phyloP scores from a whole-genome alignment of 1,140 invertebrate species.

The Maniola jurtina region DNA sequence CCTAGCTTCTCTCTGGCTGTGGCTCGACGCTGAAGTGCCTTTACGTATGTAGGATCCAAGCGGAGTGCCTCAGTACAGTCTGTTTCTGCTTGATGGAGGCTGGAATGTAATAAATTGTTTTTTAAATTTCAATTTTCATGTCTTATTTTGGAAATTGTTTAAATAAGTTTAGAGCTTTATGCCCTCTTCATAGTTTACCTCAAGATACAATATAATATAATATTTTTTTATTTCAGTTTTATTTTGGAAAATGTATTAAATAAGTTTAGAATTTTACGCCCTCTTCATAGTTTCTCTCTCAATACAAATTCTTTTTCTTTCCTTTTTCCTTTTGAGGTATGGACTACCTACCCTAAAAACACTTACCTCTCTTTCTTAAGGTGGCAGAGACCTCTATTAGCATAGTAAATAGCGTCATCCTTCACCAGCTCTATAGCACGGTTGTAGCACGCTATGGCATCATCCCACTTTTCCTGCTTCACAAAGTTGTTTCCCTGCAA shows the following conservation, averaged over 20 bases:
- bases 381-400: slow-evolving; percentile 93
- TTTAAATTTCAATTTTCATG: too few relatives aligned
- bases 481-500: slow-evolving; percentile 91
- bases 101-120: slow-evolving; percentile 45
- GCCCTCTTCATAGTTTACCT: too few relatives aligned
- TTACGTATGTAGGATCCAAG: slow-evolving; percentile 87
- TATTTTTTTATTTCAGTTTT: too few relatives aligned
- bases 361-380: slow-evolving; percentile 90
- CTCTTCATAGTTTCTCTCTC: too few relatives aligned
- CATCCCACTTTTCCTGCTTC: slow-evolving; percentile 86
- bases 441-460: slow-evolving; percentile 90
- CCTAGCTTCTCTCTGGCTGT: slow-evolving; percentile 81
- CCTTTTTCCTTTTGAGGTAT: too few relatives aligned
- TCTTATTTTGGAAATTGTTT: too few relatives aligned
- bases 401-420: slow-evolving; percentile 89
- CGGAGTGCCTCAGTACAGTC: slow-evolving; percentile 87
- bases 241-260: too few relatives aligned
- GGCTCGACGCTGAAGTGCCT: slow-evolving; percentile 88
- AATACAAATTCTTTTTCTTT: too few relatives aligned
- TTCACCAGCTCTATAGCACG: slow-evolving; percentile 87
- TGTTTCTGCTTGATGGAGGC: slow-evolving; percentile 85
- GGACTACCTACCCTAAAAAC: too few relatives aligned
- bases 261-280: too few relatives aligned
- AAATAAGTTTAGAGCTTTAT: too few relatives aligned
- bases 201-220: too few relatives aligned